Evolutionary conservation across 2,888 invertebrate genomes (phyloP).

Genomic region (Erannis defoliaria): DNA sequence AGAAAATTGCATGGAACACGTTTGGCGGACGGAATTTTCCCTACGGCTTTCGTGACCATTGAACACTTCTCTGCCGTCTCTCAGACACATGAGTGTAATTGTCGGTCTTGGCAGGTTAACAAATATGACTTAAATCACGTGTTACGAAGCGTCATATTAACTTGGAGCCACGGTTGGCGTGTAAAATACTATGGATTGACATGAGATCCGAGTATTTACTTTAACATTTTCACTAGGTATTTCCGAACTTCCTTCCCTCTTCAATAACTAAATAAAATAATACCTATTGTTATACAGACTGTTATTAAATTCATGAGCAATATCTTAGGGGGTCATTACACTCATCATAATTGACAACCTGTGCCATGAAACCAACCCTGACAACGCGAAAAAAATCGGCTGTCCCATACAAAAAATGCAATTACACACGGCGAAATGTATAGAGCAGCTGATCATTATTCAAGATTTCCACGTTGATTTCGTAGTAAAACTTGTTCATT

Average conservation of each 20-base stretch:
- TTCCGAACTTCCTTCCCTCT: slow-evolving; percentile 1
- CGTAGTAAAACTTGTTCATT: too few species aligned
- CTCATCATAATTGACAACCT: too few species aligned
- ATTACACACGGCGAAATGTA: too few species aligned
- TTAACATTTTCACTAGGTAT: slow-evolving; percentile 10
- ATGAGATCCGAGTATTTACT: slow-evolving; percentile 11
- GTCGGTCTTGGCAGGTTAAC: not conserved
- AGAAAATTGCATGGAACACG: too few species aligned
- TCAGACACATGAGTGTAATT: not conserved
- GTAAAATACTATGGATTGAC: not conserved
- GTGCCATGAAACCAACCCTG: too few species aligned
- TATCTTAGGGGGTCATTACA: too few species aligned
- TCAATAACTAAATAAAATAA: not conserved
- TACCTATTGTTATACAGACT: not conserved
- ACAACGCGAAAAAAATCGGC: too few species aligned
- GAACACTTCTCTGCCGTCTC: not conserved
- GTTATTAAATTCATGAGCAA: too few species aligned
- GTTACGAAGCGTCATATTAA: slow-evolving; percentile 1
- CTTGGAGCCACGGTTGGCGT: not conserved
- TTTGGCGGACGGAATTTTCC: too few species aligned
- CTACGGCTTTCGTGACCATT: not conserved
- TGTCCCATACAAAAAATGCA: too few species aligned
- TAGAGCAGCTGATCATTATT: too few species aligned
- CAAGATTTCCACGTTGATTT: too few species aligned
- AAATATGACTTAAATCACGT: not conserved